Percentiles rank a stretch among this genome's conserved stretches.
phyloP scores from a whole-genome alignment of 2,797 vertebrate genomes.

The Falco cherrug region DNA sequence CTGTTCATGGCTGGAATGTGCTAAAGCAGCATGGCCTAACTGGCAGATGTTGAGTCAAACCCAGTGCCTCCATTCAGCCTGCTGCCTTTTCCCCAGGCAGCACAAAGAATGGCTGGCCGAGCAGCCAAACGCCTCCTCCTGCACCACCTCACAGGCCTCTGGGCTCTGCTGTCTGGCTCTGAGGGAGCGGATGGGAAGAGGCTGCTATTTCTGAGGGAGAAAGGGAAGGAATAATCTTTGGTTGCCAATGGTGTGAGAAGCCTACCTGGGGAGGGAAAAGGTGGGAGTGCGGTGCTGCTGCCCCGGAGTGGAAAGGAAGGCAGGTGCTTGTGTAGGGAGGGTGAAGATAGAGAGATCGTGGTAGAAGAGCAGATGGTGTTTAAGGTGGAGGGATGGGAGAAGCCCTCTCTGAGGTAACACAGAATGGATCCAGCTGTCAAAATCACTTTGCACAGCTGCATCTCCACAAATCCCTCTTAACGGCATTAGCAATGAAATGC shows the following conservation, averaged over 20 bases:
- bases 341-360: background rate
- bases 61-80: background rate
- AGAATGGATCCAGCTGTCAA: background rate
- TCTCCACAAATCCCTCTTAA: background rate
- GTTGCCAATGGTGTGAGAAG: background rate
- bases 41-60: background rate
- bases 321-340: background rate
- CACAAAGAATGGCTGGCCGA: background rate
- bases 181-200: background rate
- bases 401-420: background rate
- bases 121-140: background rate
- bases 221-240: background rate
- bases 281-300: background rate
- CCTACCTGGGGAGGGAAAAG: background rate
- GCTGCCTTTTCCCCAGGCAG: background rate
- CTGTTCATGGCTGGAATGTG: constrained; percentile 33
- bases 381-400: background rate
- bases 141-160: fast-evolving
- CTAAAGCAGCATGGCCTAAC: constrained; percentile 10
- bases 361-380: background rate
- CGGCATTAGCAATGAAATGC: background rate
- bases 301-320: background rate
- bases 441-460: background rate
- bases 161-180: background rate
- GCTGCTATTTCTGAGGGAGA: background rate